phyloP scores from a whole-genome alignment of 1,140 invertebrate genomes.

The Sycophila sp. region DNA sequence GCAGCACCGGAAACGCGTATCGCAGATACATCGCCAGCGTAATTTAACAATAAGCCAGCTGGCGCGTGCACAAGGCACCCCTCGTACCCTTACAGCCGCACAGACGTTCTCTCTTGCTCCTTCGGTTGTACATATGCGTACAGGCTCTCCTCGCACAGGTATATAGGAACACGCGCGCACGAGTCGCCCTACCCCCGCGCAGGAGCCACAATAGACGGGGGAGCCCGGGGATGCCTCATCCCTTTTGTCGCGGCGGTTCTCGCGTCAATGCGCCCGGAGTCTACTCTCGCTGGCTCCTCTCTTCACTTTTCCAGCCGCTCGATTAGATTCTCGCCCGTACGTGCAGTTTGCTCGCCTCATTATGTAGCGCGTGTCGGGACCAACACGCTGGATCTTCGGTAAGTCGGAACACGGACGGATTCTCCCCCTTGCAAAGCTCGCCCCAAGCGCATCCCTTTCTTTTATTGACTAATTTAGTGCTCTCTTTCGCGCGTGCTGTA shows the following conservation, averaged over 20 bases:
- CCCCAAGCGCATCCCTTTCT: slow-evolving; percentile 7
- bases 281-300: slow-evolving; percentile 49
- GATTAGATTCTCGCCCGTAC: slow-evolving; percentile 35
- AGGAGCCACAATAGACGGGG: too few relatives aligned
- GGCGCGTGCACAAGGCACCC: slow-evolving; percentile 62
- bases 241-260: slow-evolving; percentile 64
- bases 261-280: slow-evolving; percentile 64
- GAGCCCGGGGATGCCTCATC: slow-evolving; percentile 59
- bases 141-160: slow-evolving; percentile 11
- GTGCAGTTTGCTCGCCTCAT: neutral
- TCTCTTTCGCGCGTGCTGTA: too few relatives aligned
- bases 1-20: slow-evolving; percentile 37
- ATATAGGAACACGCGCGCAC: neutral
- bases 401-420: too few relatives aligned
- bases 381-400: neutral
- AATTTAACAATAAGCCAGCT: slow-evolving; percentile 69
- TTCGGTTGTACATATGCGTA: slow-evolving; percentile 30
- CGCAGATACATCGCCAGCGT: slow-evolving; percentile 58
- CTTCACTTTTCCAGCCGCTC: slow-evolving; percentile 44
- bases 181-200: neutral
- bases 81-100: slow-evolving; percentile 42
- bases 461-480: slow-evolving; percentile 9
- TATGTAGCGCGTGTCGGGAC: slow-evolving; percentile 38
- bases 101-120: slow-evolving; percentile 19
- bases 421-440: slow-evolving; percentile 10